Percentiles rank a stretch among this genome's conserved stretches.
Evolutionary conservation across 1,140 invertebrate species (phyloP).

Genomic region (Leptopilina boulardi): DNA sequence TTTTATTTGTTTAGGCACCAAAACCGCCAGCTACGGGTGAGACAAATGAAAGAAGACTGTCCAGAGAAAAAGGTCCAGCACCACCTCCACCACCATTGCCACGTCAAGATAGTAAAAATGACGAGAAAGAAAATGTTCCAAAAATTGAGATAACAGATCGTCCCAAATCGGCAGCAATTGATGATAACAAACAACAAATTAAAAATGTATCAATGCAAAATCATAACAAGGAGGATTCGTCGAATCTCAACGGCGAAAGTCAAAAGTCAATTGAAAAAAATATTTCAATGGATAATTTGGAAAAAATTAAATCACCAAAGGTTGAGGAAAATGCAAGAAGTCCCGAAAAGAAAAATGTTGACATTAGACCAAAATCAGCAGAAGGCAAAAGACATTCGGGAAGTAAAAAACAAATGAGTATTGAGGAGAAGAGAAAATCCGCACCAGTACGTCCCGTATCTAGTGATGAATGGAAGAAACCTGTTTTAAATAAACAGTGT

Average conservation of each 20-base stretch:
- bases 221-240: constrained; percentile 38
- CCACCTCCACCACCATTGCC: constrained; percentile 72
- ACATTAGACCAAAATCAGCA: constrained; percentile 61
- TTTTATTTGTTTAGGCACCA: constrained; percentile 64
- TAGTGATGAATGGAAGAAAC: constrained; percentile 64
- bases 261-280: constrained; percentile 37
- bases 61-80: constrained; percentile 77
- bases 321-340: constrained; percentile 28
- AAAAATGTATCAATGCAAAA: constrained; percentile 40
- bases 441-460: constrained; percentile 66
- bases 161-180: constrained; percentile 42
- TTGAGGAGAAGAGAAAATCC: constrained; percentile 71
- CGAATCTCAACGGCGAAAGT: constrained; percentile 52
- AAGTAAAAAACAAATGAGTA: constrained; percentile 52
- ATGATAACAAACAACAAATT: constrained; percentile 45
- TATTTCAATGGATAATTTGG: constrained; percentile 35
- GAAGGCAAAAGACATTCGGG: constrained; percentile 47
- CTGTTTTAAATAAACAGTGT: constrained; percentile 61
- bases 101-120: constrained; percentile 65
- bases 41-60: constrained; percentile 67
- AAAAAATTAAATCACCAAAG: constrained; percentile 34
- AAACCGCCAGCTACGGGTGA: constrained; percentile 70
- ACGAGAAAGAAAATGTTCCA: constrained; percentile 62
- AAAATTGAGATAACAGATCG: constrained; percentile 54
- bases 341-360: constrained; percentile 55